Evolutionary conservation across 2,797 vertebrate genomes (phyloP).

Genomic region (Melanotaenia trifasciata): DNA sequence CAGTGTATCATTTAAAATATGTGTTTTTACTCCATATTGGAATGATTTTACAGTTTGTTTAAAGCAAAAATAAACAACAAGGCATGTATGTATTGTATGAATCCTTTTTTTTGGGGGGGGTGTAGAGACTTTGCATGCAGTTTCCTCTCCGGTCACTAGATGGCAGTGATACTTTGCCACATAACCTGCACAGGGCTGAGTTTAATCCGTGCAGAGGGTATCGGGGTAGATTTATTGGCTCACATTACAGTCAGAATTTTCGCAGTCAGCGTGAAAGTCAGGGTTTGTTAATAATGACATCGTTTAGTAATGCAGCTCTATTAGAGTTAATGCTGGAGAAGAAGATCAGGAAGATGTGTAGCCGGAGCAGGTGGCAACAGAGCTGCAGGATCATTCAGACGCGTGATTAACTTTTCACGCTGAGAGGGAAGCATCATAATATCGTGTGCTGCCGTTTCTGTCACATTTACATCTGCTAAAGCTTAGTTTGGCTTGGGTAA

Average conservation of each 20-base stretch:
- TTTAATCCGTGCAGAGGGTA: neutral
- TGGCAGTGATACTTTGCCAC: slow-evolving; percentile 63
- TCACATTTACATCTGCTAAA: slow-evolving; percentile 3
- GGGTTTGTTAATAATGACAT: slow-evolving; percentile 16
- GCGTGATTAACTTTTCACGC: slow-evolving; percentile 26
- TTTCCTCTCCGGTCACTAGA: slow-evolving; percentile 55
- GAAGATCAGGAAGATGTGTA: neutral
- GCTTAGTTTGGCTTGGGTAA: neutral
- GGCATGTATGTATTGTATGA: neutral
- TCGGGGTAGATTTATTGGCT: slow-evolving; percentile 22
- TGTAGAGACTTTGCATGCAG: neutral
- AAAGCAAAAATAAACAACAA: slow-evolving; percentile 19
- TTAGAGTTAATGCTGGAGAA: neutral
- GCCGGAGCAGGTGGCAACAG: slow-evolving; percentile 10
- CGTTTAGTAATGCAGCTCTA: slow-evolving; percentile 21
- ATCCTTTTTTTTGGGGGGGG: neutral
- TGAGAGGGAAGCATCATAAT: slow-evolving; percentile 1
- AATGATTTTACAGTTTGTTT: slow-evolving; percentile 19
- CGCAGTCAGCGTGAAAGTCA: slow-evolving; percentile 11
- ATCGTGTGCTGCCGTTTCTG: neutral
- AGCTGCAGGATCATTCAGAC: slow-evolving; percentile 4
- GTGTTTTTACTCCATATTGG: slow-evolving; percentile 51
- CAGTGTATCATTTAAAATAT: neutral
- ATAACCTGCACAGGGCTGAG: neutral
- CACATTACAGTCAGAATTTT: slow-evolving; percentile 27